Evolutionary conservation across 2,797 vertebrate genomes (phyloP).

Genomic region (Brachymystax lenok): DNA sequence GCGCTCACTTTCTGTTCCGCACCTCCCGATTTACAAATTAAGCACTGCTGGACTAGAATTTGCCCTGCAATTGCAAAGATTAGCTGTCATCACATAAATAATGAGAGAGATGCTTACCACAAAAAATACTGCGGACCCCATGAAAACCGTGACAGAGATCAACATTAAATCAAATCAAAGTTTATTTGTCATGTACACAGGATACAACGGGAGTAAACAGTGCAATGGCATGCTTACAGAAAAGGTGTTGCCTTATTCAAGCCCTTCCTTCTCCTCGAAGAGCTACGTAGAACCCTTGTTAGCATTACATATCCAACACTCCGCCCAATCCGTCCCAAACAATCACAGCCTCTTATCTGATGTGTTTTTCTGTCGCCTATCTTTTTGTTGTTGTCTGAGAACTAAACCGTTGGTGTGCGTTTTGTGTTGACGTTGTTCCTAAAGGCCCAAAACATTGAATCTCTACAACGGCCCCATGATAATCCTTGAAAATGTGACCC

Average conservation of each 20-base stretch:
- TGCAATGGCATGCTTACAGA: too few species aligned
- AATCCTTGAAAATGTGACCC: constrained; percentile 28
- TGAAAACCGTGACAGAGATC: too few species aligned
- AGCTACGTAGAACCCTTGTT: background rate
- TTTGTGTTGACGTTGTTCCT: background rate
- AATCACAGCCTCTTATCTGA: background rate
- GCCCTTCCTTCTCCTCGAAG: background rate
- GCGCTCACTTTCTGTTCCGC: too few species aligned
- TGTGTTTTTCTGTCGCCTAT: background rate
- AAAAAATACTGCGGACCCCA: too few species aligned
- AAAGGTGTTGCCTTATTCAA: background rate
- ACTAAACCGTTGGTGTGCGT: background rate
- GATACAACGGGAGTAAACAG: background rate
- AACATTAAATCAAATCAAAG: too few species aligned
- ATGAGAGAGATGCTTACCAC: too few species aligned
- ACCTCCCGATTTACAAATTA: too few species aligned
- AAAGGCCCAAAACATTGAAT: constrained; percentile 12
- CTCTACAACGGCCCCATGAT: constrained; percentile 19
- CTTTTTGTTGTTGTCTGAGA: background rate
- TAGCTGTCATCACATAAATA: too few species aligned
- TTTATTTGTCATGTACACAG: background rate
- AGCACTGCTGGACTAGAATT: too few species aligned
- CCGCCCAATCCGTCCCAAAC: background rate
- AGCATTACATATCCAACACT: background rate
- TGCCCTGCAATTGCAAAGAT: too few species aligned